Evolutionary conservation across 2,113 vertebrate genomes (phyloP).

Genomic region (Procavia capensis): DNA sequence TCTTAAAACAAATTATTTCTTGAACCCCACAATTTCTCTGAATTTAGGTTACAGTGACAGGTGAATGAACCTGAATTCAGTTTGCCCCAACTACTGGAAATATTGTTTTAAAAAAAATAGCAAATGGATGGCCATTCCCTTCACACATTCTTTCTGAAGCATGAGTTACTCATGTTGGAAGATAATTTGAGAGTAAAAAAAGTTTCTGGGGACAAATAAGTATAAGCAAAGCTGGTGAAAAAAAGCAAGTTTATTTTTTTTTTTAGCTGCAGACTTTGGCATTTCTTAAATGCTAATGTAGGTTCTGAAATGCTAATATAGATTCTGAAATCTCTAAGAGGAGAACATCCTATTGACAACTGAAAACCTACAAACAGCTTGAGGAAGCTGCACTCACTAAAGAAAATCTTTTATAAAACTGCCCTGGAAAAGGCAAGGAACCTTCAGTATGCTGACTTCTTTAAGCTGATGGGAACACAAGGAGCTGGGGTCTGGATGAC

Average conservation of each 20-base stretch:
- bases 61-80: too few species aligned
- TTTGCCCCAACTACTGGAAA: too few species aligned
- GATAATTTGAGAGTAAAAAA: neutral
- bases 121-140: neutral
- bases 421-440: constrained; percentile 36
- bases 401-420: neutral
- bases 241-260: neutral
- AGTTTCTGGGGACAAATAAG: neutral
- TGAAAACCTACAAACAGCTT: neutral
- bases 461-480: constrained; percentile 19
- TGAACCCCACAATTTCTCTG: too few species aligned
- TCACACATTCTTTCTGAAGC: neutral
- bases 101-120: neutral
- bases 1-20: too few species aligned
- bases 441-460: constrained; percentile 45
- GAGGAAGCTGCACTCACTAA: neutral
- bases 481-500: constrained; percentile 68
- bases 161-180: neutral
- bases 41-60: too few species aligned
- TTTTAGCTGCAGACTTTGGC: neutral
- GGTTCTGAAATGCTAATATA: neutral
- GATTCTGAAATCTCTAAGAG: neutral
- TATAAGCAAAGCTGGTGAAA: neutral
- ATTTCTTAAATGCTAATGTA: constrained; percentile 31
- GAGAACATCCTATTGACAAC: neutral